Conservation (phyloP, 2,888 invertebrate genomes). For the Mimachlamys varia region DNA sequence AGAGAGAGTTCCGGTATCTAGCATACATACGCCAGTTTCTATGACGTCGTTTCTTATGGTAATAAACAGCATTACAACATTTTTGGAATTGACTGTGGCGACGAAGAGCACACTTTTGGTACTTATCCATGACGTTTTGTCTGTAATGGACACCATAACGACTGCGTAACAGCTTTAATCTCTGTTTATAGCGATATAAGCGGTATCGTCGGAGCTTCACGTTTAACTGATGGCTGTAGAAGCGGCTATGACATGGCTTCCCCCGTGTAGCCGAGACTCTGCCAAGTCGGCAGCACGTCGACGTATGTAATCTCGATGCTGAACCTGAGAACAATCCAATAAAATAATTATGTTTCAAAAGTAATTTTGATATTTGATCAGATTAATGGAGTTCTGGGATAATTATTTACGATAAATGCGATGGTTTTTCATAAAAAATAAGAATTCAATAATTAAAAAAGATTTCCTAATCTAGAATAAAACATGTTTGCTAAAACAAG, state of each 20-base stretch:
- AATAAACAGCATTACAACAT: slow-evolving; percentile 14
- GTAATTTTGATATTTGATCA: too few species aligned
- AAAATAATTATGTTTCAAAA: not conserved
- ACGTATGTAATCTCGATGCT: slow-evolving; percentile 6
- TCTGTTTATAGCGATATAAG: slow-evolving; percentile 20
- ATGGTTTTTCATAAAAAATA: too few species aligned
- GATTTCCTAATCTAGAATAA: too few species aligned
- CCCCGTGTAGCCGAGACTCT: not conserved
- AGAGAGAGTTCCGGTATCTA: slow-evolving; percentile 12
- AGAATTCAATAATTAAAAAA: too few species aligned
- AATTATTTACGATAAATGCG: too few species aligned
- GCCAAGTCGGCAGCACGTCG: not conserved
- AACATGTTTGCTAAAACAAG: too few species aligned
- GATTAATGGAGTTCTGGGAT: too few species aligned
- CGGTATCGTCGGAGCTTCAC: slow-evolving; percentile 9
- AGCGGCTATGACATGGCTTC: not conserved
- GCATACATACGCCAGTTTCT: slow-evolving; percentile 19
- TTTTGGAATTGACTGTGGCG: slow-evolving; percentile 15
- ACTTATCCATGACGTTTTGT: not conserved
- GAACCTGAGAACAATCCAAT: not conserved
- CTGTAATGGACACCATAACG: not conserved
- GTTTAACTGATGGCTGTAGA: not conserved
- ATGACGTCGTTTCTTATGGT: not conserved
- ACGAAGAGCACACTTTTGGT: slow-evolving; percentile 19
- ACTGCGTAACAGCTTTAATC: not conserved